Evolutionary conservation across 2,797 vertebrate genomes (phyloP), one percentile per base, ranked within the genome.

Genomic region (Sebastes aleutianus): DNA sequence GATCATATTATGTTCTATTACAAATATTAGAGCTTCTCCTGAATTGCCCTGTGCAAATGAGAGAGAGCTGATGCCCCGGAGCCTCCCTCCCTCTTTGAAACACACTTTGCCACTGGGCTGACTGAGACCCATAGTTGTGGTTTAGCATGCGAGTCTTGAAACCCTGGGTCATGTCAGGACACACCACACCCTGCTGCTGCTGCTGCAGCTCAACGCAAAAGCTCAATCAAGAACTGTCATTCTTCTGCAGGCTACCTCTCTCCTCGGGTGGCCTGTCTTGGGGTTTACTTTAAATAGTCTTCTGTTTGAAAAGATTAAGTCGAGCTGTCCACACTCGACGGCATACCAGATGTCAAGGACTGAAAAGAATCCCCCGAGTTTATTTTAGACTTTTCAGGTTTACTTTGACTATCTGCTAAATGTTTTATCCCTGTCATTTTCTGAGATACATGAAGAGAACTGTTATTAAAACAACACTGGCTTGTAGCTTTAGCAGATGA

Each of bases 41-140:
- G 80, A 87, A 79, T 84, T 77, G 88, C 87, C 79, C 78, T 87
- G 83, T 84, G 83, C 86, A 79, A 77, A 86, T 85, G 83, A 87
- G 78, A 66, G 79, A 43, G 79, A 43, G 73, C 78, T 36, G 72
- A 86, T 85, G 75, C 76, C 70, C 74, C 2, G 29, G 24, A 78
- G 82, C 75, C 58, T 76, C 58, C 63, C 74, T 64, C 70, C 36
- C 54, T 75, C 63, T 71, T 70, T 88, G 18, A 69, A 66, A 69
- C 83, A 78, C 86, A 79, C 81, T 80, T 80, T 81, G 77, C 84
- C 75, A 65, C 70, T 70, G 68, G 62, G 65, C 80, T 86, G 79
- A 82, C 82, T 78, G 64, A 87, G 79, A 87, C 65, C 85, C 84
- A 89, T 86, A 90, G 90, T 89, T 91, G 88, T 86, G 91, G 89